Percentiles rank a stretch among this genome's conserved stretches.
Evolutionary conservation across 2,888 invertebrate genomes (phyloP).

Genomic region (Drosophila imparisetae): DNA sequence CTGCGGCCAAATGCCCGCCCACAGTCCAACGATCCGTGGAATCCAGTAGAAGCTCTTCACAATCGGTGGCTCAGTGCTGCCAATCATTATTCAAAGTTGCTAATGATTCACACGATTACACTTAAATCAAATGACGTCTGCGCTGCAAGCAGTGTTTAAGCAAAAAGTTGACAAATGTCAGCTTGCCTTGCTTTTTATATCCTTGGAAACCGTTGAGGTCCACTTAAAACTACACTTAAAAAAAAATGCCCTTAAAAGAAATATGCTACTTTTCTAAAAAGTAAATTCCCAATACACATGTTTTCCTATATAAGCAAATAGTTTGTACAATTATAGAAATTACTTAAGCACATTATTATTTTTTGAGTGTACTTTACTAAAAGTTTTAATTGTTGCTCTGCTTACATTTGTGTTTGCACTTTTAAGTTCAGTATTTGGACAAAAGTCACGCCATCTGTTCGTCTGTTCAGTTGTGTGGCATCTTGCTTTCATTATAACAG

Average conservation of each 20-base stretch:
- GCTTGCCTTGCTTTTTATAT: slow-evolving; percentile 52
- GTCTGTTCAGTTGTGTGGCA: background rate
- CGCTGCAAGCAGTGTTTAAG: slow-evolving; percentile 40
- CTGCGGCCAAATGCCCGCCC: slow-evolving; percentile 82
- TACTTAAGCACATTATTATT: background rate
- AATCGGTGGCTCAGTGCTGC: slow-evolving; percentile 49
- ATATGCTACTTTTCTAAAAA: background rate
- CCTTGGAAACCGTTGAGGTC: slow-evolving; percentile 5
- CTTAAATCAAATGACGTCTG: slow-evolving; percentile 12
- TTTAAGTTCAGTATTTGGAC: background rate
- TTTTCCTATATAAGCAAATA: background rate
- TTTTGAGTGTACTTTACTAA: slow-evolving; percentile 36
- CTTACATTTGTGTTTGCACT: slow-evolving; percentile 46
- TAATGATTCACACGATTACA: slow-evolving; percentile 4
- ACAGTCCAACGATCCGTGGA: slow-evolving; percentile 70
- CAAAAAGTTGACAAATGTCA: slow-evolving; percentile 17
- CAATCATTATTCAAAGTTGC: slow-evolving; percentile 24
- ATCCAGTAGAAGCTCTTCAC: slow-evolving; percentile 73
- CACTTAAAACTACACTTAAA: background rate
- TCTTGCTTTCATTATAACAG: slow-evolving; percentile 27
- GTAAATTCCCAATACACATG: background rate
- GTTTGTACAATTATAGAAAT: background rate
- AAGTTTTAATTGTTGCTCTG: slow-evolving; percentile 73
- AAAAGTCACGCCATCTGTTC: background rate
- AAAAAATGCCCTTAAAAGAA: background rate